Evolutionary conservation across 2,113 vertebrate genomes (phyloP).

Genomic region (Alethe castanea): DNA sequence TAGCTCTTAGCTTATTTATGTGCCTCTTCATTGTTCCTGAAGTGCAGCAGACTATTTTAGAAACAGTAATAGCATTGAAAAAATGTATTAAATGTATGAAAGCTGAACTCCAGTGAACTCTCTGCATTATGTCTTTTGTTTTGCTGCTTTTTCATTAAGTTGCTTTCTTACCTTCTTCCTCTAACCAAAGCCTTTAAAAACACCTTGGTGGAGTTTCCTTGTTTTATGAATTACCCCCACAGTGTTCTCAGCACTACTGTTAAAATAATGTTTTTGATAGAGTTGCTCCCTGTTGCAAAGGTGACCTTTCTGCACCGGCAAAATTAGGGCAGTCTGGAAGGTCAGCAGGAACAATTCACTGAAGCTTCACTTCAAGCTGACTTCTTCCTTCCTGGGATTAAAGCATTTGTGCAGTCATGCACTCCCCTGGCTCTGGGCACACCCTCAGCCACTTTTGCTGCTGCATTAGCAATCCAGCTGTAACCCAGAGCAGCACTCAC

Average conservation of each 20-base stretch:
- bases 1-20: not conserved
- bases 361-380: not conserved
- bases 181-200: not conserved
- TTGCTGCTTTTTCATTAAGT: not conserved
- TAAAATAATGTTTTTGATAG: conserved; percentile 6
- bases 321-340: not conserved
- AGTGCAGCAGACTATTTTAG: not conserved
- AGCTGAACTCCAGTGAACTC: not conserved
- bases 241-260: not conserved
- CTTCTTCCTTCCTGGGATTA: not conserved
- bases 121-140: not conserved
- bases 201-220: conserved; percentile 32
- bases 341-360: not conserved
- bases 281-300: not conserved
- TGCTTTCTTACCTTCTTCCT: not conserved
- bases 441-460: rapidly evolving
- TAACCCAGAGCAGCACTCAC: not conserved
- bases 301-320: not conserved
- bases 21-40: not conserved
- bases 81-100: not conserved
- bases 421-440: not conserved
- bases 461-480: not conserved
- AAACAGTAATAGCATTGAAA: not conserved
- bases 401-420: not conserved
- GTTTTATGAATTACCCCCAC: not conserved